Evolutionary conservation across 1,140 invertebrate species (phyloP), one percentile per base, ranked within the genome.

Genomic region (Riptortus pedestris): DNA sequence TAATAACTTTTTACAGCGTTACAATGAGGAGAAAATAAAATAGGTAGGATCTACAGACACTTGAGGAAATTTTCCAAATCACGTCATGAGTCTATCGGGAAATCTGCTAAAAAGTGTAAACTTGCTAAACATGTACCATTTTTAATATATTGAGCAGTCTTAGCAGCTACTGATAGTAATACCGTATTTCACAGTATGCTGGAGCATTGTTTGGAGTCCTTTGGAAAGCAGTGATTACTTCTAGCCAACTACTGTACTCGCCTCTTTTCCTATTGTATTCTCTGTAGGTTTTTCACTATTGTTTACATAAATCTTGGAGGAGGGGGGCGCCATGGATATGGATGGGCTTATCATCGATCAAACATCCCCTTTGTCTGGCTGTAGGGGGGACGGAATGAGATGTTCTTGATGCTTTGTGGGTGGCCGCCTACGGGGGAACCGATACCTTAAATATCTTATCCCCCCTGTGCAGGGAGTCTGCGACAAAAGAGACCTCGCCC

Each of bases 391-490:
- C n/a, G n/a, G 48, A 55, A 63, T 63, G 47, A 31, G 51, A 38
- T 52, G 51, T 51, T 14, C 22, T 18, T n/a, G 33, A 22, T 24
- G 43, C 33, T 26, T 62, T 31, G 26, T 31, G 18, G 31, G 31
- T 7, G 14, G 31, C 31, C 31, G 5, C 31, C 31, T 5, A 7
- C 48, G 11, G 48, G 48, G 33, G 29, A 38, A 31, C 33, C 29
- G 33, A 60, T 31, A 60, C 11, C 38, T 38, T 60, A 38, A 60
- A 60, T 60, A 60, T 60, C 29, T 60, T 38, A 60, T 60, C 58
- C 27, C 16, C 12, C 18, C 48, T 31, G 28, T 38, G 22, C 18
- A 20, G 12, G 58, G 52, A 26, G 26, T 16, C 20, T 22, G 22
- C 27, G 28, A 29, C 58, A 60, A 60, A 60, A 60, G 58, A 60